Evolutionary conservation across 1,140 invertebrate genomes (phyloP).

Genomic region (Cydia strobilella): DNA sequence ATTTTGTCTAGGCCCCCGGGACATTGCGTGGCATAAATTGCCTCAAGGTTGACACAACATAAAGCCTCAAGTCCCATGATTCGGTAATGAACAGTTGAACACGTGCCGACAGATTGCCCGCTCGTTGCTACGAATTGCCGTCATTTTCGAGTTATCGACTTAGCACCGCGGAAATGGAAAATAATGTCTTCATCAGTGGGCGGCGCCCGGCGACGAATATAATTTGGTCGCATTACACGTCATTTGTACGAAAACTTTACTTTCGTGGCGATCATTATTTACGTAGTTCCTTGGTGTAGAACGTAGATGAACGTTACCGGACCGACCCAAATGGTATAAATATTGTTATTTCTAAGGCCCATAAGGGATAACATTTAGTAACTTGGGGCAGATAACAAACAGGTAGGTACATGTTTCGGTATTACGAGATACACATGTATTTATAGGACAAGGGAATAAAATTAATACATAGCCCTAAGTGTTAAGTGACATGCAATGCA

Average conservation of each 20-base stretch:
- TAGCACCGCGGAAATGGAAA: conserved; percentile 75
- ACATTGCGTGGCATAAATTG: conserved; percentile 39
- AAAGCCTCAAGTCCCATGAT: conserved; percentile 48
- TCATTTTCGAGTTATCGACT: conserved; percentile 79
- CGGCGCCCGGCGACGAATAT: conserved; percentile 61
- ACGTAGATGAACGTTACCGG: not conserved
- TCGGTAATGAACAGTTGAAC: conserved; percentile 54
- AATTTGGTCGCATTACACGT: conserved; percentile 72
- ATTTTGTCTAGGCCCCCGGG: not conserved
- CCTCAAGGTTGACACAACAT: conserved; percentile 35
- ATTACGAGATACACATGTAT: too few relatives aligned
- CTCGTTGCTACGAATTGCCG: conserved; percentile 61
- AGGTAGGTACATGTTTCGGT: too few relatives aligned
- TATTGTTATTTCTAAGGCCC: too few relatives aligned
- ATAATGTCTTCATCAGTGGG: conserved; percentile 76
- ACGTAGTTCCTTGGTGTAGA: not conserved
- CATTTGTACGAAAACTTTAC: conserved; percentile 61
- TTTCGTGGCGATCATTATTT: conserved; percentile 34
- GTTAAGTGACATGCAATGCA: too few relatives aligned
- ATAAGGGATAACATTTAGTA: too few relatives aligned
- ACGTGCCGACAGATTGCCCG: conserved; percentile 53
- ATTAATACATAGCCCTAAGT: too few relatives aligned
- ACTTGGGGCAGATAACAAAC: too few relatives aligned
- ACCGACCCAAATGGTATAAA: not conserved
- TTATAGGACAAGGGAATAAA: too few relatives aligned